These are phyloP conservation scores for Hybos culiciformis DNA, from an alignment of 2,888 invertebrate species.

Conservation along the genomic window DNA sequence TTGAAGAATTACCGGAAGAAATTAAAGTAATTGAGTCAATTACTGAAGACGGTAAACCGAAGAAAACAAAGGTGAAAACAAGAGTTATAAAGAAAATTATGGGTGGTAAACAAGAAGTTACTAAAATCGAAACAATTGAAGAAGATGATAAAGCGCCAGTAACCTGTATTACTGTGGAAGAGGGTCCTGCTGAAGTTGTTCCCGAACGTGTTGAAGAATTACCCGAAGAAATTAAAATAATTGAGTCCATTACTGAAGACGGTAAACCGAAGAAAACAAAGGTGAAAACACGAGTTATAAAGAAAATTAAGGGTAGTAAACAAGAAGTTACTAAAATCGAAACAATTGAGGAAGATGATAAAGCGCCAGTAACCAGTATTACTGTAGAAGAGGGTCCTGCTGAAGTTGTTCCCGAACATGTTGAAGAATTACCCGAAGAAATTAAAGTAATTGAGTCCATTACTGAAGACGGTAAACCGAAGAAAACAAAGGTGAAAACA, in stretches of 20 bases:
- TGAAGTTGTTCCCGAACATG: constrained; percentile 9
- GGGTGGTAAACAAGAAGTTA: constrained; percentile 22
- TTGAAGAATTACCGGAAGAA: constrained; percentile 18
- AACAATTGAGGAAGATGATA: constrained; percentile 20
- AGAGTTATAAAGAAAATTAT: constrained; percentile 23
- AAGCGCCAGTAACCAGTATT: constrained; percentile 7
- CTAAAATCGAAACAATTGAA: constrained; percentile 26
- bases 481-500: constrained; percentile 21
- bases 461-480: constrained; percentile 17
- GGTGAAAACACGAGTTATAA: constrained; percentile 17
- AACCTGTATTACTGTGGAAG: constrained; percentile 19
- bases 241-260: constrained; percentile 17
- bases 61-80: constrained; percentile 29
- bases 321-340: constrained; percentile 23
- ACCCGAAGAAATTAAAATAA: constrained; percentile 24
- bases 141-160: constrained; percentile 25
- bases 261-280: constrained; percentile 28
- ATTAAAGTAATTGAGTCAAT: constrained; percentile 11
- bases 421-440: constrained; percentile 15
- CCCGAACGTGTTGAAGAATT: constrained; percentile 21
- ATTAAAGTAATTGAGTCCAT: constrained; percentile 11
- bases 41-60: constrained; percentile 16
- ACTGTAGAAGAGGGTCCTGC: constrained; percentile 20
- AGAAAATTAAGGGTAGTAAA: constrained; percentile 16
- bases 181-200: constrained; percentile 14